phyloP scores from a whole-genome alignment of 2,113 vertebrate genomes.

The Fregetta grallaria region DNA sequence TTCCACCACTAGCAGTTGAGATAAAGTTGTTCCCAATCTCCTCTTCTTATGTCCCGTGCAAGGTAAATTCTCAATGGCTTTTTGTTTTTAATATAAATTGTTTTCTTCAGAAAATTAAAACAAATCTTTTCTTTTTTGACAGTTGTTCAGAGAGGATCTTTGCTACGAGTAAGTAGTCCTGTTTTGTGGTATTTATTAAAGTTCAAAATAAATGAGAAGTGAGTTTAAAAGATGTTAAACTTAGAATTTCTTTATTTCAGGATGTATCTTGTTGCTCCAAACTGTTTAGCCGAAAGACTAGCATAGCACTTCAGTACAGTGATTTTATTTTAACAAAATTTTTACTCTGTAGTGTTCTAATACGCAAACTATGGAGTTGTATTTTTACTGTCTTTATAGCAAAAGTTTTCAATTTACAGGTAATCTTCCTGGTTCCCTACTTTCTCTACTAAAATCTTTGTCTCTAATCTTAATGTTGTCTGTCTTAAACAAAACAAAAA shows the following conservation, averaged over 20 bases:
- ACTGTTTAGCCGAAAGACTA: not conserved
- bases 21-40: constrained; percentile 5
- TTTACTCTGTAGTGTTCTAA: not conserved
- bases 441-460: not conserved
- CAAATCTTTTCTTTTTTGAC: not conserved
- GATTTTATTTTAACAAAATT: not conserved
- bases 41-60: not conserved
- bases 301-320: not conserved
- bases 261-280: not conserved
- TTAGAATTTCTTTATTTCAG: not conserved
- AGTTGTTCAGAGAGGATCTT: constrained; percentile 49
- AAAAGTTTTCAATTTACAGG: not conserved
- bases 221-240: not conserved
- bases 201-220: not conserved
- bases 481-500: not conserved
- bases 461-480: not conserved
- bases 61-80: not conserved
- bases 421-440: not conserved
- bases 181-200: not conserved
- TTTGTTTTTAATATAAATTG: not conserved
- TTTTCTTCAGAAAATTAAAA: not conserved
- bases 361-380: not conserved
- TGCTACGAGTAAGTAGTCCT: constrained; percentile 60
- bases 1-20: constrained; percentile 64
- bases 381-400: not conserved